A percentile compares a stretch with the other conserved stretches of the same genome.
These are phyloP conservation scores for Rhinoraja longicauda DNA, from an alignment of 2,797 vertebrate species.

Conservation along the genomic window DNA sequence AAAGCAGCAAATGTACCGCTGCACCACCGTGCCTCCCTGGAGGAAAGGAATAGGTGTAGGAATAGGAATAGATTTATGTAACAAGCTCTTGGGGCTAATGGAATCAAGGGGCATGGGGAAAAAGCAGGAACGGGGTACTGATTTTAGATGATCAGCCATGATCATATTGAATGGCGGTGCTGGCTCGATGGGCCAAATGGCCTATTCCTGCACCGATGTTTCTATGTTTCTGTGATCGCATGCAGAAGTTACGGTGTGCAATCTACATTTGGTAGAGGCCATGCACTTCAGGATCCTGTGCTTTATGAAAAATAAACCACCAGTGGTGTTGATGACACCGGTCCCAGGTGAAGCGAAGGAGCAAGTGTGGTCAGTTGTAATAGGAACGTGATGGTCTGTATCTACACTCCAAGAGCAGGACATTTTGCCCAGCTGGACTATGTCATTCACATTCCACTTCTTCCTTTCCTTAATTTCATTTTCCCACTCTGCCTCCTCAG, in stretches of 20 bases:
- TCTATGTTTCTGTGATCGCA: too few relatives aligned
- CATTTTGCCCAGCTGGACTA: neutral
- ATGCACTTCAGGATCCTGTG: neutral
- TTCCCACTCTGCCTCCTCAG: neutral
- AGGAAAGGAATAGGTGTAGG: too few relatives aligned
- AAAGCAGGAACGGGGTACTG: too few relatives aligned
- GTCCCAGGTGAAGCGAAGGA: neutral
- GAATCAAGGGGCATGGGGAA: too few relatives aligned
- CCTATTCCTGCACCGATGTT: too few relatives aligned
- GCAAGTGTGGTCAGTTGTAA: neutral
- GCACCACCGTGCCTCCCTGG: too few relatives aligned
- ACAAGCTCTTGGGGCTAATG: too few relatives aligned
- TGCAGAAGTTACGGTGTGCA: neutral
- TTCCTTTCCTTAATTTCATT: neutral
- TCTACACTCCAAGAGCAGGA: neutral
- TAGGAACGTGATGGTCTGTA: neutral
- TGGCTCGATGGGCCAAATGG: too few relatives aligned
- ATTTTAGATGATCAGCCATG: too few relatives aligned
- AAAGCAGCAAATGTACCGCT: too few relatives aligned
- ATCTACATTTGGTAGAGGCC: neutral
- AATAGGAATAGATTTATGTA: too few relatives aligned
- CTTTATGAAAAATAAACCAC: constrained; percentile 28
- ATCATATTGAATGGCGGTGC: too few relatives aligned
- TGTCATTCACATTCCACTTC: neutral
- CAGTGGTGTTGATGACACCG: neutral